Base-by-base conservation (phyloP, 2,888 invertebrate species). In the Lordiphosa andalusiaca region DNA sequence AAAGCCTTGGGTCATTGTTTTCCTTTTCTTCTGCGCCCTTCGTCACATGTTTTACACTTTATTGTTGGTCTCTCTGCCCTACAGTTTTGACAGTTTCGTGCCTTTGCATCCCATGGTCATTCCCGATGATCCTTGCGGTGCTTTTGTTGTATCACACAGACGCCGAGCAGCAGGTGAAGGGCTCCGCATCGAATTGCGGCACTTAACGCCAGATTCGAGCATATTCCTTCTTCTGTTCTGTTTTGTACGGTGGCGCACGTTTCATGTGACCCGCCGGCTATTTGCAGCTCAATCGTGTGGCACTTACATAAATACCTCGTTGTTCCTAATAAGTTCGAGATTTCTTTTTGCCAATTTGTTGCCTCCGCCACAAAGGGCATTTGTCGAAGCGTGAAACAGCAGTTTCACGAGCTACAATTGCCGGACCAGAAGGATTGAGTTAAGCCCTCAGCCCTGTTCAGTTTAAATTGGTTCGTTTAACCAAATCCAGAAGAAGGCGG, bases 281-380 rank as follows among this genome's bases (percentile, higher is more conserved):
- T 77, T 83, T 83, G 81, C 76, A 83, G 80, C 71, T 76, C 81
- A 83, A 83, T 77, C 84, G 84, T 67, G 66, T 83, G 84, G 76
- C 81, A 67, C 73, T 66, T 68, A 61, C 84, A 80, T 83, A 77
- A 83, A 80, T 83, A 83, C 57, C 78, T 61, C 56, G 53, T 65
- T 61, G 64, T 48, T 58, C 76, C 84, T 76, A 77, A 80, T 80
- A 77, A 75, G 84, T 80, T 77, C 52, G 40, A 40, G 56, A 49
- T 41, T 55, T 56, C 64, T 73, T 61, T 73, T 61, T 67, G 68
- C 57, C 80, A 84, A 84, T 67, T 84, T 82, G 82, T 78, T 75
- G 73, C 53, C 52, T 40, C 33, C 33, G 50, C 51, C 69, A 66
- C 74, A 77, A 77, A 81, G 69, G 62, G 75, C 78, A 67, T 72